Conservation (phyloP, 2,888 invertebrate species). For the Acanthococcus lagerstroemiae region DNA sequence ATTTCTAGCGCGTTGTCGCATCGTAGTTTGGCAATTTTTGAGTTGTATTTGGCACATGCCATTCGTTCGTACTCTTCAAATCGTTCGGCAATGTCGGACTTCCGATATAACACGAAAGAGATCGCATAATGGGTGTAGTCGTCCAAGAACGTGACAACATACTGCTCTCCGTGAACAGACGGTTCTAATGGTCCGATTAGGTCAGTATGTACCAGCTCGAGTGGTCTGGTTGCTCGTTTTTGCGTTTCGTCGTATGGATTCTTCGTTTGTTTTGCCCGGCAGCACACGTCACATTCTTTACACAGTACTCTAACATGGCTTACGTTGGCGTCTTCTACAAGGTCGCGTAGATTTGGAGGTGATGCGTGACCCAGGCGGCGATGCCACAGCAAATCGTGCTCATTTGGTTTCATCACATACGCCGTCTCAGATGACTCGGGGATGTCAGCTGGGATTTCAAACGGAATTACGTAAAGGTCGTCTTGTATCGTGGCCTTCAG, state of each 20-base stretch:
- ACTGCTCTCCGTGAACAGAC: conserved; percentile 2
- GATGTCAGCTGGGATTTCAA: no score
- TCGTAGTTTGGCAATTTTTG: neutral
- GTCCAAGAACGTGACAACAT: conserved; percentile 5
- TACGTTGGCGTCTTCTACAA: conserved; percentile 15
- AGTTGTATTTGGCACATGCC: neutral
- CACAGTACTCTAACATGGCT: conserved; percentile 1
- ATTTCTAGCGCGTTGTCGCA: neutral
- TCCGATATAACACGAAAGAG: conserved; percentile 1
- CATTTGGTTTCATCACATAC: neutral
- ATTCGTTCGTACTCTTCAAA: conserved; percentile 16
- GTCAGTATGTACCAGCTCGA: no score
- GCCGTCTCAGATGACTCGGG: conserved; percentile 4
- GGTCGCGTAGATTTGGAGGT: conserved; percentile 27
- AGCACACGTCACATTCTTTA: neutral
- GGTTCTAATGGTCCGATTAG: no score
- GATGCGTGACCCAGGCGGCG: conserved; percentile 33
- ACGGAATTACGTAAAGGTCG: no score
- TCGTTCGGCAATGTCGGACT: conserved; percentile 12
- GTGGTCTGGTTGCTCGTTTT: no score
- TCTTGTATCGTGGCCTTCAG: no score
- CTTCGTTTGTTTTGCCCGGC: neutral
- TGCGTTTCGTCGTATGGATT: conserved; percentile 6
- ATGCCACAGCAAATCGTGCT: conserved; percentile 32
- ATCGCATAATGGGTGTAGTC: conserved; percentile 20